Evolutionary conservation across 2,797 vertebrate species (phyloP).

Genomic region (Lepidocolaptes lacrymiger): DNA sequence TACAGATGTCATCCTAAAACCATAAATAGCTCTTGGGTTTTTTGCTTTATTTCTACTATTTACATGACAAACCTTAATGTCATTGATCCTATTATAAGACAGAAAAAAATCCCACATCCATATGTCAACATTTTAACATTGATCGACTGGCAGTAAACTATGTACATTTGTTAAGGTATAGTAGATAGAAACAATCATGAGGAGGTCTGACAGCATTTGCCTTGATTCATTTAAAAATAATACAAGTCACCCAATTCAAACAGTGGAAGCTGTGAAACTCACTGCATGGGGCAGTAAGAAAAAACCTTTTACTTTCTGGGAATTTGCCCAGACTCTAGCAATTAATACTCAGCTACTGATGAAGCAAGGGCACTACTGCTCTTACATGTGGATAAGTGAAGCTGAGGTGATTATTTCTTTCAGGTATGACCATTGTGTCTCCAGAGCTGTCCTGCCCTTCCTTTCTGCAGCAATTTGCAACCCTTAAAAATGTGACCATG

Average conservation of each 20-base stretch:
- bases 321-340: background rate
- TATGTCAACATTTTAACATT: background rate
- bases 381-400: background rate
- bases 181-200: background rate
- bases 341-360: background rate
- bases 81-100: slow-evolving; percentile 42
- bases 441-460: background rate
- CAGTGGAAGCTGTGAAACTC: background rate
- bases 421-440: background rate
- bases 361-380: background rate
- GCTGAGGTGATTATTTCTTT: background rate
- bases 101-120: slow-evolving; percentile 51
- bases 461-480: background rate
- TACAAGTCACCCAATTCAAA: background rate
- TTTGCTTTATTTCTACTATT: slow-evolving; percentile 54
- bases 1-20: slow-evolving; percentile 38
- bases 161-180: background rate
- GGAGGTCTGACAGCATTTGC: background rate
- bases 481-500: background rate
- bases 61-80: slow-evolving; percentile 53
- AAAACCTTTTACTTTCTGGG: background rate
- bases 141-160: slow-evolving; percentile 17
- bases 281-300: background rate
- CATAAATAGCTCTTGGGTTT: slow-evolving; percentile 3
- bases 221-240: background rate